A percentile compares a stretch with the other conserved stretches of the same genome.
Conservation (phyloP, 2,888 invertebrate species). For the Eilema depressum region DNA sequence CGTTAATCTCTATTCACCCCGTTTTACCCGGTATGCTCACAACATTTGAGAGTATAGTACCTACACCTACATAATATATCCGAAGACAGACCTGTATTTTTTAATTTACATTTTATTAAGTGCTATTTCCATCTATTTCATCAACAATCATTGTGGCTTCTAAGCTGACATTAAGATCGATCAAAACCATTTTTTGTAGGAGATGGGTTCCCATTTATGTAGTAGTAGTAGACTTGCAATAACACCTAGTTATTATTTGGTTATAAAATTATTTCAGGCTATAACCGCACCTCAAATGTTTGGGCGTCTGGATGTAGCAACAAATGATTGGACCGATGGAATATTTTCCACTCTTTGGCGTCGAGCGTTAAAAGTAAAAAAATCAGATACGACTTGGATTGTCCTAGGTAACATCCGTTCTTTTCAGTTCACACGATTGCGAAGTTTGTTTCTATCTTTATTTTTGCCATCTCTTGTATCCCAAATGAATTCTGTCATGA, state of each 20-base stretch:
- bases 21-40: no score
- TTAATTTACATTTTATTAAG: neutral
- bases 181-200: neutral
- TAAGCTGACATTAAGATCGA: neutral
- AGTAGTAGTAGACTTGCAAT: neutral
- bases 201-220: neutral
- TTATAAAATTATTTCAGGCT: slow-evolving; percentile 83
- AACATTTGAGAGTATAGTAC: no score
- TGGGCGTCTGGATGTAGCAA: slow-evolving; percentile 94
- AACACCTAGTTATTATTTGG: neutral
- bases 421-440: neutral
- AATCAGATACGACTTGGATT: slow-evolving; percentile 90
- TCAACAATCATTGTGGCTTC: neutral
- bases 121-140: neutral
- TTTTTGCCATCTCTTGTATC: no score
- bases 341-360: slow-evolving; percentile 97
- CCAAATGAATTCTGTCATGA: no score
- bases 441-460: no score
- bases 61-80: no score
- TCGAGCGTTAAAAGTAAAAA: slow-evolving; percentile 92
- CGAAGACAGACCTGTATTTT: neutral
- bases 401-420: slow-evolving; percentile 70
- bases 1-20: no score
- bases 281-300: slow-evolving; percentile 98
- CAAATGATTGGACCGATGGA: slow-evolving; percentile 98